Conservation (phyloP, 2,797 vertebrate species). For the Pseudotriccus pelzelni region DNA sequence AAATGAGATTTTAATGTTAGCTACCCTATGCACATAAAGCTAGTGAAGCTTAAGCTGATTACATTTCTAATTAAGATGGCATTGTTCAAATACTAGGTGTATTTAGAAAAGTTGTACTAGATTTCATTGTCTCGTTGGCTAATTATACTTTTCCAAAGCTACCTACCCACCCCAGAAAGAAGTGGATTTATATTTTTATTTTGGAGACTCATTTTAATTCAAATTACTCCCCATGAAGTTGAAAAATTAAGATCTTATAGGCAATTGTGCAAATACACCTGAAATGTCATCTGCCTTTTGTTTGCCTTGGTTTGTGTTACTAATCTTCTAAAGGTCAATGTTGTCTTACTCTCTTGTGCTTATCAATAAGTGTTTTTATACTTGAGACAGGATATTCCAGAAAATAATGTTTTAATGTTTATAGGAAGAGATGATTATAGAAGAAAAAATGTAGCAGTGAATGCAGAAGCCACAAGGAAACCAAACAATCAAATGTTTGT, state of each 20-base stretch:
- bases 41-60: conserved; percentile 68
- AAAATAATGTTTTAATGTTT: not conserved
- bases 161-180: not conserved
- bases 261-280: conserved; percentile 64
- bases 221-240: not conserved
- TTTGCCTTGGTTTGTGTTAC: conserved; percentile 73
- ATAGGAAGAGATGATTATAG: conserved; percentile 33
- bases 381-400: conserved; percentile 38
- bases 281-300: conserved; percentile 74
- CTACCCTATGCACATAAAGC: conserved; percentile 73
- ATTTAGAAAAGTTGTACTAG: conserved; percentile 28
- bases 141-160: not conserved
- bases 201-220: not conserved
- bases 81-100: conserved; percentile 66
- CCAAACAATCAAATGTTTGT: not conserved
- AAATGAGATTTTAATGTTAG: not conserved
- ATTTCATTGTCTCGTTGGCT: not conserved
- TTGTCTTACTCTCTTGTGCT: conserved; percentile 70
- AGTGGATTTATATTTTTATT: not conserved
- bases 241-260: not conserved
- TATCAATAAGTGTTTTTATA: conserved; percentile 50
- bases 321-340: conserved; percentile 60
- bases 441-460: not conserved
- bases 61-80: conserved; percentile 70
- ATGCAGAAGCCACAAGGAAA: not conserved